A percentile compares a stretch with the other conserved stretches of the same genome.
Evolutionary conservation across 2,888 invertebrate genomes (phyloP).

Genomic region (Dendrolimus houi): DNA sequence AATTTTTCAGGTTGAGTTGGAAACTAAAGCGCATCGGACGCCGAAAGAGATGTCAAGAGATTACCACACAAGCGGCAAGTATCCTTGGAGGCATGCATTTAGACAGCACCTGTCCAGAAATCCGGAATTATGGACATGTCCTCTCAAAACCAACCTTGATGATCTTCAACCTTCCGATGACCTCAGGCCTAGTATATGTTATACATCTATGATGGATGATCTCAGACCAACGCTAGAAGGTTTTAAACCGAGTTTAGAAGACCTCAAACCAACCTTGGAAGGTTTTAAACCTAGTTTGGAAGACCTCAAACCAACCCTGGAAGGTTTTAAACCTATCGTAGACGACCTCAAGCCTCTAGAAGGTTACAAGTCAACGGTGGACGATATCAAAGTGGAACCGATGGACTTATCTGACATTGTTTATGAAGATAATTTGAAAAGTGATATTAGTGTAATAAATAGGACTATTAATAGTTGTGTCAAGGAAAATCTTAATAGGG

Average conservation of each 20-base stretch:
- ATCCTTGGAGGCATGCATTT: conserved; percentile 62
- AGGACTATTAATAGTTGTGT: conserved; percentile 42
- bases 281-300: conserved; percentile 13
- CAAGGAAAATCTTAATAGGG: conserved; percentile 30
- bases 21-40: conserved; percentile 51
- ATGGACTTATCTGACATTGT: conserved; percentile 11
- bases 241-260: conserved; percentile 3
- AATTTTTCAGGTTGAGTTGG: conserved; percentile 45
- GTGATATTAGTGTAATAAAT: conserved; percentile 52
- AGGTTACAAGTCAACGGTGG: neutral
- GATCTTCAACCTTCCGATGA: conserved; percentile 6
- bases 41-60: conserved; percentile 57
- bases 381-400: conserved; percentile 20
- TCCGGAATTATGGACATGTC: conserved; percentile 42
- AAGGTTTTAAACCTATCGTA: conserved; percentile 14
- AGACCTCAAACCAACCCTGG: conserved; percentile 1
- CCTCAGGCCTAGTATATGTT: conserved; percentile 3
- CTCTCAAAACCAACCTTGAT: conserved; percentile 1
- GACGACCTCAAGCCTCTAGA: conserved; percentile 3
- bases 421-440: conserved; percentile 36
- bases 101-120: conserved; percentile 43
- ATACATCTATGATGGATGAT: neutral
- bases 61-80: conserved; percentile 57
- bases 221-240: neutral
- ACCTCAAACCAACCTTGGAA: conserved; percentile 11